phyloP scores from a whole-genome alignment of 2,113 vertebrate genomes.

The Stigmatopora argus region DNA sequence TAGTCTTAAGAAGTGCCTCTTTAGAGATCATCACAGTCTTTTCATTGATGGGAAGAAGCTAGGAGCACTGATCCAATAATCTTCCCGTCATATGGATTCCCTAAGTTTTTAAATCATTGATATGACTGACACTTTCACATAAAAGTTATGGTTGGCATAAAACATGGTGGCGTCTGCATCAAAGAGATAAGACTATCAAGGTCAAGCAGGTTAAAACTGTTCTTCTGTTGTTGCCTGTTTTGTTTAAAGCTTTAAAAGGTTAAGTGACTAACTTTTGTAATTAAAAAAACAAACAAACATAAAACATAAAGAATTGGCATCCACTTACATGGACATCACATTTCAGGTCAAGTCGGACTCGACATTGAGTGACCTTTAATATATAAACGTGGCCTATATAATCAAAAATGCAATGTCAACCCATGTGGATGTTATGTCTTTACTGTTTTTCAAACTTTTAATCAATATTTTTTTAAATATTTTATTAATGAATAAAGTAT shows the following conservation, averaged over 20 bases:
- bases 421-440: too few relatives aligned
- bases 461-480: too few relatives aligned
- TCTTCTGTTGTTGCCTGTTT: slow-evolving; percentile 14
- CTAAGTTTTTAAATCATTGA: slow-evolving; percentile 51
- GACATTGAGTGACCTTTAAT: too few relatives aligned
- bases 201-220: slow-evolving; percentile 20
- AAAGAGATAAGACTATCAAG: slow-evolving; percentile 47
- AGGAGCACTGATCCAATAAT: slow-evolving; percentile 50
- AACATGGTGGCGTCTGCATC: slow-evolving; percentile 24
- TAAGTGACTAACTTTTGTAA: too few relatives aligned
- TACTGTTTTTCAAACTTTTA: too few relatives aligned
- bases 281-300: too few relatives aligned
- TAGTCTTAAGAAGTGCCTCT: slow-evolving; percentile 34
- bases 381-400: too few relatives aligned
- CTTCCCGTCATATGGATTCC: slow-evolving; percentile 54
- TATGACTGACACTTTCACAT: slow-evolving; percentile 52
- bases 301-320: too few relatives aligned
- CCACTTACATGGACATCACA: too few relatives aligned
- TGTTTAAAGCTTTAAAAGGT: background rate
- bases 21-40: slow-evolving; percentile 34
- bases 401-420: too few relatives aligned
- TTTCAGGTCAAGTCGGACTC: too few relatives aligned
- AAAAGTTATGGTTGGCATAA: slow-evolving; percentile 27
- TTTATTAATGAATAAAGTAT: too few relatives aligned
- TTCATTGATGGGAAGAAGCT: slow-evolving; percentile 44